Percentiles rank a stretch among this genome's conserved stretches.
These are phyloP conservation scores for Sebastes hubbsi DNA, from an alignment of 2,797 vertebrate species.

Conservation along the genomic window DNA sequence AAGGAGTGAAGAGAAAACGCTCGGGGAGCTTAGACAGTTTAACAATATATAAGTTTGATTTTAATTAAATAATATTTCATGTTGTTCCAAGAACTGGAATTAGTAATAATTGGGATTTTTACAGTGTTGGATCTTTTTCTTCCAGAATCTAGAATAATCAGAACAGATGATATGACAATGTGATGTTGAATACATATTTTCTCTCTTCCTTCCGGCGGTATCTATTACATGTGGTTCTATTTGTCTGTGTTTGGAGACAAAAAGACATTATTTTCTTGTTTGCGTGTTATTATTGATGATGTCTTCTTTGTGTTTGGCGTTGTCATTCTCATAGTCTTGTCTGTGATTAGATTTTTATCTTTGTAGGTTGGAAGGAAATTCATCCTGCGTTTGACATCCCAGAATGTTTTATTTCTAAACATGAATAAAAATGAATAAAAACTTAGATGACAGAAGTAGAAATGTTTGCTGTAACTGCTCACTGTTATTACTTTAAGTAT, in stretches of 20 bases:
- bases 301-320: slow-evolving; percentile 9
- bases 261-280: neutral
- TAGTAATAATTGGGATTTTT: neutral
- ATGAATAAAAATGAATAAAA: slow-evolving; percentile 9
- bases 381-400: neutral
- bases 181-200: neutral
- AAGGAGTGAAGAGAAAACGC: neutral
- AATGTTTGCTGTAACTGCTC: neutral
- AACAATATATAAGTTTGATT: neutral
- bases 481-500: neutral
- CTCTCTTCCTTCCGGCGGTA: neutral
- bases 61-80: neutral
- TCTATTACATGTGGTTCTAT: neutral
- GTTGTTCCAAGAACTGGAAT: neutral
- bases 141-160: neutral
- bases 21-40: neutral
- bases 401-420: slow-evolving; percentile 11
- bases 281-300: neutral
- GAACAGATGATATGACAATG: neutral
- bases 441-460: neutral
- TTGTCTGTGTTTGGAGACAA: neutral
- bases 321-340: neutral
- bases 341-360: neutral
- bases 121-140: neutral
- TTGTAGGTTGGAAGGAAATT: neutral